Conservation (phyloP, 1,140 invertebrate species). For the Eciton burchellii region DNA sequence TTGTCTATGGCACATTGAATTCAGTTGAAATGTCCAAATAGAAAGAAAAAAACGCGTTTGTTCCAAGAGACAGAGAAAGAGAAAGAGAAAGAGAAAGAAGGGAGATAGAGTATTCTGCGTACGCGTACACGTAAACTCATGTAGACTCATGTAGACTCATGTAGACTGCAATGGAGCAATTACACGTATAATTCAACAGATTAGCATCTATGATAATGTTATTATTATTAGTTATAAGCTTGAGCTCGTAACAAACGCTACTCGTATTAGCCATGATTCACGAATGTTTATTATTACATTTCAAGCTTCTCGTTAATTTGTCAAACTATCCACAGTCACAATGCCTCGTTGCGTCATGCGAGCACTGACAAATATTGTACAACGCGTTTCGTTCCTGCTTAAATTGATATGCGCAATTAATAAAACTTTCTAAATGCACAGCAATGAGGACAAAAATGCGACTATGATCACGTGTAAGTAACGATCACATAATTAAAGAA, state of each 20-base stretch:
- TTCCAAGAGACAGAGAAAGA: too few species aligned
- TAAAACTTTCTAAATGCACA: not conserved
- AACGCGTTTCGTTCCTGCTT: not conserved
- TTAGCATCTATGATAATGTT: too few species aligned
- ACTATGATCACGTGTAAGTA: not conserved
- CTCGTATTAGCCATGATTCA: not conserved
- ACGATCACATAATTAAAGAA: not conserved
- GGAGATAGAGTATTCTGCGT: too few species aligned
- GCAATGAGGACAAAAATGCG: not conserved
- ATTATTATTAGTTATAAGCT: too few species aligned
- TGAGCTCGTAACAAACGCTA: not conserved
- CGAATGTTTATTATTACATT: not conserved
- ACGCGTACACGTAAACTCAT: too few species aligned
- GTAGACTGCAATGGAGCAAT: not conserved
- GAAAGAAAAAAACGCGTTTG: not conserved
- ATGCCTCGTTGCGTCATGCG: not conserved
- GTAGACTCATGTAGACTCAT: conserved; percentile 4
- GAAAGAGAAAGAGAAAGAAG: not conserved
- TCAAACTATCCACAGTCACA: not conserved
- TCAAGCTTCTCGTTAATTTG: not conserved
- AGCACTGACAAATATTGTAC: not conserved
- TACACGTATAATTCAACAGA: conserved; percentile 29
- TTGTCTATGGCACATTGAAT: not conserved
- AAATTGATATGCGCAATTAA: not conserved
- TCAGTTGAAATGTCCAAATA: not conserved